These are phyloP conservation scores for Psococerastis gibbosa DNA, from an alignment of 2,888 invertebrate genomes.

Conservation along the genomic window DNA sequence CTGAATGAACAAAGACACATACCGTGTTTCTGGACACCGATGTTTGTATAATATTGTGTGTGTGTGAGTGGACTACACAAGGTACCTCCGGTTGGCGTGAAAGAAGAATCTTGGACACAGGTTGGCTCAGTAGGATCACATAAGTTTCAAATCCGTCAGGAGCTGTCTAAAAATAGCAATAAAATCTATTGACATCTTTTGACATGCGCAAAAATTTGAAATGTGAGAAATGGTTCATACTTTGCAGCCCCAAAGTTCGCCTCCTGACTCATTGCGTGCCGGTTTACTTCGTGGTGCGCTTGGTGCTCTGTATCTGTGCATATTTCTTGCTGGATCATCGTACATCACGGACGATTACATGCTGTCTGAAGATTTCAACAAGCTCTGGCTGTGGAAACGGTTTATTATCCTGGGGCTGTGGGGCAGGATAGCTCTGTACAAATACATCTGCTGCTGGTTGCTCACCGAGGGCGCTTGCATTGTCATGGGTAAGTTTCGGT, in stretches of 20 bases:
- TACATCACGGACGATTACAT: constrained; percentile 57
- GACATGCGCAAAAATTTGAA: constrained; percentile 6
- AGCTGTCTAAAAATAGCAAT: no score
- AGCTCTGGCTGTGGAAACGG: constrained; percentile 34
- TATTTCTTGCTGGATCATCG: constrained; percentile 53
- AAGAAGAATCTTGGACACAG: no score
- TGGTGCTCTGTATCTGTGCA: constrained; percentile 50
- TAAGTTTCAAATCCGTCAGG: no score
- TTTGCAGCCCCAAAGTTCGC: constrained; percentile 13
- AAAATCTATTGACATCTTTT: constrained; percentile 9
- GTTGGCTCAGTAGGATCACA: no score
- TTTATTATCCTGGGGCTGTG: constrained; percentile 56
- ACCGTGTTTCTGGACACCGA: no score
- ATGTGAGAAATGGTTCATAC: not conserved
- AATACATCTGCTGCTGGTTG: constrained; percentile 88
- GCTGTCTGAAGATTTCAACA: constrained; percentile 37
- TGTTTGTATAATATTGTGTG: no score
- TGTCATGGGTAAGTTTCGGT: constrained; percentile 33
- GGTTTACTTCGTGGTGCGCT: constrained; percentile 40
- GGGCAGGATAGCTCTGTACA: constrained; percentile 71
- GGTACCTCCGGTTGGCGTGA: no score
- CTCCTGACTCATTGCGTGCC: constrained; percentile 28
- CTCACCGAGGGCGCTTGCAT: constrained; percentile 63
- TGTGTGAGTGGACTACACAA: no score
- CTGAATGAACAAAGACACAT: no score